Evolutionary conservation across 2,888 invertebrate species (phyloP).

Genomic region (Pammene aurita): DNA sequence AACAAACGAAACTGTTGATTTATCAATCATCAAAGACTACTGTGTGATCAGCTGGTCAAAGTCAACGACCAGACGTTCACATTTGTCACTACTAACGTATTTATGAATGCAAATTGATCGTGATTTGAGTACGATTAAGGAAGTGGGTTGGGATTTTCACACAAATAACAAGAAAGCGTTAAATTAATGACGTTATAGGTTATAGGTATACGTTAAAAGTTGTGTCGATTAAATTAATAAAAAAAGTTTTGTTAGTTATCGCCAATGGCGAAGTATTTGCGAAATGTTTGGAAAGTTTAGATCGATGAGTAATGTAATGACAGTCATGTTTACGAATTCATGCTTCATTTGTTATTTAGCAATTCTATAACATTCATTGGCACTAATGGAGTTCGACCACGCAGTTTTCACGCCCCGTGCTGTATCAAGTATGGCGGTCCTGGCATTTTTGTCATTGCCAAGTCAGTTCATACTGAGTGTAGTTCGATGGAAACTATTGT

Average conservation of each 20-base stretch:
- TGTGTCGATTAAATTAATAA: neutral
- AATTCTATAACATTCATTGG: too few relatives aligned
- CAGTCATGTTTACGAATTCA: too few relatives aligned
- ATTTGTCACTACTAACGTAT: conserved; percentile 25
- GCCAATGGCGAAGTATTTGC: too few relatives aligned
- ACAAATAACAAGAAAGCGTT: conserved; percentile 2
- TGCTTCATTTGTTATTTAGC: too few relatives aligned
- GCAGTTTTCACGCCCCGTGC: too few relatives aligned
- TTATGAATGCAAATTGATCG: conserved; percentile 28
- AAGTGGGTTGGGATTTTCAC: conserved; percentile 3
- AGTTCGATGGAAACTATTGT: too few relatives aligned
- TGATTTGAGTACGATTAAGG: conserved; percentile 8
- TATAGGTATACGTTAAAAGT: neutral
- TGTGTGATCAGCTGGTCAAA: conserved; percentile 16
- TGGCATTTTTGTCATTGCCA: too few relatives aligned
- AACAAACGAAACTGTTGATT: conserved; percentile 15
- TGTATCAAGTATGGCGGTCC: too few relatives aligned
- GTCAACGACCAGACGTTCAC: conserved; percentile 19
- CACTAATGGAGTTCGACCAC: too few relatives aligned
- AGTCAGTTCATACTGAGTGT: too few relatives aligned
- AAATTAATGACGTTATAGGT: neutral
- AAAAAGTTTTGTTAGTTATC: neutral
- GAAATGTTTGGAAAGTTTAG: too few relatives aligned
- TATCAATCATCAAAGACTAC: neutral
- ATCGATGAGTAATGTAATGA: too few relatives aligned